Evolutionary conservation across 1,140 invertebrate genomes (phyloP).

Genomic region (Atta texana): DNA sequence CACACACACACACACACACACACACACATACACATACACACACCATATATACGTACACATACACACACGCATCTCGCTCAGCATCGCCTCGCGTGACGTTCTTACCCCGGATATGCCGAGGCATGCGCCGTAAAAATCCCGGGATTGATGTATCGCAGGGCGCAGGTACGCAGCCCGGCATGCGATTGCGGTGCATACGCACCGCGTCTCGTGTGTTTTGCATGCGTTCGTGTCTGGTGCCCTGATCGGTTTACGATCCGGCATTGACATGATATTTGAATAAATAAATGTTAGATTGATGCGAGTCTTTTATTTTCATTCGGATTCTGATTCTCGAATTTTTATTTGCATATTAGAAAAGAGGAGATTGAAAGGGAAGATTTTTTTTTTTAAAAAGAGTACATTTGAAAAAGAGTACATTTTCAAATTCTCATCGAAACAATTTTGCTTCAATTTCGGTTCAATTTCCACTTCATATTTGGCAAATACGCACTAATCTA

Average conservation of each 20-base stretch:
- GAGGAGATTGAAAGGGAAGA: neutral
- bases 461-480: neutral
- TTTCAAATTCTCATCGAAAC: neutral
- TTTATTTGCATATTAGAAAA: neutral
- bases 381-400: neutral
- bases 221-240: conserved; percentile 67
- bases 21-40: neutral
- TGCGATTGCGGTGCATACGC: neutral
- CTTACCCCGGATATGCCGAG: conserved; percentile 80
- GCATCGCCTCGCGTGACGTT: conserved; percentile 67
- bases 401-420: neutral
- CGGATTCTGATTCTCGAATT: too few species aligned
- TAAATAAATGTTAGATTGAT: neutral
- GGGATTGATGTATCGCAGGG: conserved; percentile 86
- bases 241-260: neutral
- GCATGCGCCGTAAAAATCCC: conserved; percentile 85
- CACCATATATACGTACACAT: neutral
- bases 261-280: neutral
- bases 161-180: conserved; percentile 82
- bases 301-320: neutral
- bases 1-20: neutral
- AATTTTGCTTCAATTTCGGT: neutral
- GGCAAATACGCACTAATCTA: neutral
- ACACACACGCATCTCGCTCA: conserved; percentile 23
- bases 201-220: conserved; percentile 74